Conservation (phyloP, 2,113 vertebrate genomes). For the Epinephelus moara region DNA sequence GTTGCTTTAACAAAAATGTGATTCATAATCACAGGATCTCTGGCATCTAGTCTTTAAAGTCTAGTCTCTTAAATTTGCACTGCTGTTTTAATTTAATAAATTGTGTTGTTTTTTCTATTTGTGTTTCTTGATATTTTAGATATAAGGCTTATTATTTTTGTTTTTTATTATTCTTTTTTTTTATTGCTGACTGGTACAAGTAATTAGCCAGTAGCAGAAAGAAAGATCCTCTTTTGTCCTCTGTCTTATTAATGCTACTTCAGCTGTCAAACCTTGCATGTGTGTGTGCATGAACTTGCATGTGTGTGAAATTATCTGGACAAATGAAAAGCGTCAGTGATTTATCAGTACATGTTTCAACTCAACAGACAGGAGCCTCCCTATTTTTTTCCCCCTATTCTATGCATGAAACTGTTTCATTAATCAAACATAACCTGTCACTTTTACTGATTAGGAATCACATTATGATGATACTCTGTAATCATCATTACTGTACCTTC, state of each 20-base stretch:
- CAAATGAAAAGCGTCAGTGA: neutral
- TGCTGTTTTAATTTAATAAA: neutral
- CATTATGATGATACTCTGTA: slow-evolving; percentile 33
- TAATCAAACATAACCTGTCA: neutral
- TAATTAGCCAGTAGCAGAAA: neutral
- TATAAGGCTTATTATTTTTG: neutral
- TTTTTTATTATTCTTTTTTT: no score
- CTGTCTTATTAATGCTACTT: neutral
- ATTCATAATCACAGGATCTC: slow-evolving; percentile 42
- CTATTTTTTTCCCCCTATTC: neutral
- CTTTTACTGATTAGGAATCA: slow-evolving; percentile 40
- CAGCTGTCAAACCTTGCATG: neutral
- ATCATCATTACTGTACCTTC: slow-evolving; percentile 67
- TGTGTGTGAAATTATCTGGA: neutral
- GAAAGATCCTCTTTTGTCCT: neutral
- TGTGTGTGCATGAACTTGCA: neutral
- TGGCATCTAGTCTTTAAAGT: neutral
- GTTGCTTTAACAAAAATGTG: slow-evolving; percentile 30
- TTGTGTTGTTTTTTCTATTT: no score
- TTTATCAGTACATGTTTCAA: neutral
- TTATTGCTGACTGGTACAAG: neutral
- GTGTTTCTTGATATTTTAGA: neutral
- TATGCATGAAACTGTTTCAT: neutral
- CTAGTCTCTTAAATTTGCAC: neutral
- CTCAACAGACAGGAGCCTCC: neutral